Evolutionary conservation across 2,888 invertebrate genomes (phyloP), one percentile per base, ranked within the genome.

Genomic region (Zelleria hepariella): DNA sequence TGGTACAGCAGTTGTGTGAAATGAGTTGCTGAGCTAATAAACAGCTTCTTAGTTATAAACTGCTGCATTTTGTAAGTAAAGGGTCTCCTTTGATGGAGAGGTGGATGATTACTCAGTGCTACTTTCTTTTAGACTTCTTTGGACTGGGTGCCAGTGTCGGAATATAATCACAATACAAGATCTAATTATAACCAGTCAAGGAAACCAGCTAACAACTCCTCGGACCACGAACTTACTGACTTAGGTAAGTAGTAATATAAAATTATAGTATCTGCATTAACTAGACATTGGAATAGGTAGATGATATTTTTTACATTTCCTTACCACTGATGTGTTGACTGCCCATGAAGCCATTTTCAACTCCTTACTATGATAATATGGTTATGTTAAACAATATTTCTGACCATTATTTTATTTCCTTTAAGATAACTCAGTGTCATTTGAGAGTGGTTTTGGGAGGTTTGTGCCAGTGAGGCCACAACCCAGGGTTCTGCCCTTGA

Each of bases 141-240:
- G 70, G 89, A 89, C 74, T 89, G 89, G 89, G 86, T 89, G 63
- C 89, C 89, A 58, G 89, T 89, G 55, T 87, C 89, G 49, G 89
- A 89, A 74, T 88, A 88, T 68, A 89, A n/a, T n/a, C n/a, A n/a
- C n/a, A n/a, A 89, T 67, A 73, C 80, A 64, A 80, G 89, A 71
- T 69, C 80, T 58, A 86, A 86, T 72, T 84, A 86, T 72, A 86
- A 82, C 68, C 86, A 87, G 66, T 77, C 86, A 64, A 82, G 89
- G 63, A 89, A 88, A 72, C 81, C 80, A 64, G 79, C 86, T 61
- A 89, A 89, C 67, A 86, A 86, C 68, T 78, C 82, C 61, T 84
- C 86, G 15, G 89, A 89, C 65, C 87, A 89, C 62, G 89, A 90
- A 73, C 71, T 86, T 58, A 78, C 80, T 58, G 89, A 89, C 71